Conservation (phyloP, 2,797 vertebrate species). For the Pteropus rufus region DNA sequence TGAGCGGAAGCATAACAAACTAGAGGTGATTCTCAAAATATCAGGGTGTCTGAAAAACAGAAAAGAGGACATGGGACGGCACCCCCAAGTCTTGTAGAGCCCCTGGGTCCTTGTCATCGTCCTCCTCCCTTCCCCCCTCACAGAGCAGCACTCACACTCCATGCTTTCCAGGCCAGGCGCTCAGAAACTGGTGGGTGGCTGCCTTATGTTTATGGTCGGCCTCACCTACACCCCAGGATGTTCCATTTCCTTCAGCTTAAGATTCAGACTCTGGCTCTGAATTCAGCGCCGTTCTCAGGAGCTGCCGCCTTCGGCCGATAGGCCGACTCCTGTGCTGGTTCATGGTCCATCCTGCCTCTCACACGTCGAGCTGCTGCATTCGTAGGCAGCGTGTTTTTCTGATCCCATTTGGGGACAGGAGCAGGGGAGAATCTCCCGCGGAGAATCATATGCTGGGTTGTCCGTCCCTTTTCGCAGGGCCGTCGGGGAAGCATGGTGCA, state of each 20-base stretch:
- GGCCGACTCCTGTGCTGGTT: neutral
- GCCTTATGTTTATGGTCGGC: neutral
- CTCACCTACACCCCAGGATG: neutral
- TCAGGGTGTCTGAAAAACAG: neutral
- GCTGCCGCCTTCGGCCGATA: neutral
- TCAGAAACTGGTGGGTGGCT: neutral
- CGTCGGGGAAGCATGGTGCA: neutral
- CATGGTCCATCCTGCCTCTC: neutral
- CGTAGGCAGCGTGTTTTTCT: neutral
- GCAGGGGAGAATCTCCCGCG: neutral
- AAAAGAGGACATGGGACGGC: rapidly evolving
- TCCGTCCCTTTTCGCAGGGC: rapidly evolving
- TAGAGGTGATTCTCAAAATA: neutral
- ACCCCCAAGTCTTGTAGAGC: neutral
- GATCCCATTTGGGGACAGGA: neutral
- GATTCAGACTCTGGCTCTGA: neutral
- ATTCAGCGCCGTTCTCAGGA: neutral
- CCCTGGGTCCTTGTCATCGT: neutral
- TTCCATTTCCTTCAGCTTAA: neutral
- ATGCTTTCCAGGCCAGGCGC: neutral
- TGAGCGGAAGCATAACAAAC: no score
- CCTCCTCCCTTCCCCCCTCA: neutral
- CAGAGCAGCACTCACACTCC: no score
- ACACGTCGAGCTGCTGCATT: no score
- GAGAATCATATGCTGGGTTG: neutral